Evolutionary conservation across 30 jellyfish, hydroid and myxozoan genomes (phyloP).

Genomic region (Turritopsis rubra): DNA sequence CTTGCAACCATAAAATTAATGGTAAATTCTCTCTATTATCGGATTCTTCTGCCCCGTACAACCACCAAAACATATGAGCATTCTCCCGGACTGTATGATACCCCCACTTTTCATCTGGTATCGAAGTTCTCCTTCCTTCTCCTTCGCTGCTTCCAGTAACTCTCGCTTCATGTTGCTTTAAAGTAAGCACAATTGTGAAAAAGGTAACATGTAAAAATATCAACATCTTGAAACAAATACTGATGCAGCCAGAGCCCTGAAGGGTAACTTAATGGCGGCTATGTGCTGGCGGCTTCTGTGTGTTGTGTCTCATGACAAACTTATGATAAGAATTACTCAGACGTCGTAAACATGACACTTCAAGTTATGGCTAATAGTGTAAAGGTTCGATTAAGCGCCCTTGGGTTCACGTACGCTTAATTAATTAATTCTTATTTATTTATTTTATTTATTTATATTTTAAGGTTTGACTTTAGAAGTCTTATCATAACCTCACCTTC

Average conservation of each 20-base stretch:
- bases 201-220: not conserved
- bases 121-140: not conserved
- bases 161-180: not conserved
- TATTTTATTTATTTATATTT: too few species aligned
- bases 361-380: not conserved
- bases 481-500: too few species aligned
- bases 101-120: slow-evolving; percentile 94
- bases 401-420: too few species aligned
- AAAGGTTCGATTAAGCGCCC: too few species aligned
- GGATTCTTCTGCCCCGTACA: slow-evolving; percentile 61
- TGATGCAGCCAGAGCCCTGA: not conserved
- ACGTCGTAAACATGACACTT: too few species aligned
- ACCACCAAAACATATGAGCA: slow-evolving; percentile 96
- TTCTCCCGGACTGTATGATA: slow-evolving; percentile 66
- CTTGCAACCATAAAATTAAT: slow-evolving; percentile 83
- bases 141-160: not conserved
- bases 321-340: not conserved
- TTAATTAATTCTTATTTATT: too few species aligned
- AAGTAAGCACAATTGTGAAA: not conserved
- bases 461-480: too few species aligned
- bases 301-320: not conserved
- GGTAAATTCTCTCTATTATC: slow-evolving; percentile 43
- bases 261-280: not conserved
- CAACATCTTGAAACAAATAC: not conserved
- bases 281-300: not conserved